phyloP scores from a whole-genome alignment of 1,140 invertebrate genomes.

The Eueides isabella region DNA sequence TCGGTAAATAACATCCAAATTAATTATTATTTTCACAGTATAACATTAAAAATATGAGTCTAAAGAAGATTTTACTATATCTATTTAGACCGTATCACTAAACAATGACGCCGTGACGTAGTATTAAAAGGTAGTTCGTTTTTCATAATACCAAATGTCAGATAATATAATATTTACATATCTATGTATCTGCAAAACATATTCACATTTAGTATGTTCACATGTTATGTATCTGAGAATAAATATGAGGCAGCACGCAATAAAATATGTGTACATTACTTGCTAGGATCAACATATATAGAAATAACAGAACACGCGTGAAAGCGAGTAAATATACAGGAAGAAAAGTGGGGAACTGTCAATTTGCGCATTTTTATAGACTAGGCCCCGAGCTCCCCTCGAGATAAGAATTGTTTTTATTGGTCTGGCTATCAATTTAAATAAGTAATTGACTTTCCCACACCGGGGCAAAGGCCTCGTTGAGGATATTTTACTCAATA shows the following conservation, averaged over 20 bases:
- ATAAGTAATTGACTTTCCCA: constrained; percentile 52
- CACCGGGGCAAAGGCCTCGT: constrained; percentile 43
- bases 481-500: constrained; percentile 44
- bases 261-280: neutral
- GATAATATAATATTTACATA: too few relatives aligned
- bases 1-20: too few relatives aligned
- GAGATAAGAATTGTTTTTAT: constrained; percentile 51
- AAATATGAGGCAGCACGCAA: neutral
- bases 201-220: neutral
- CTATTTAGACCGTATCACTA: too few relatives aligned
- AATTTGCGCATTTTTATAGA: constrained; percentile 47
- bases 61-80: too few relatives aligned
- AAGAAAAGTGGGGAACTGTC: constrained; percentile 12
- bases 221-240: neutral
- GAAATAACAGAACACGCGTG: neutral
- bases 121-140: neutral
- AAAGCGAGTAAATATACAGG: constrained; percentile 4
- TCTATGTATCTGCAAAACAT: neutral
- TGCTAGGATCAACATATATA: neutral
- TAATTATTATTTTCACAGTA: too few relatives aligned
- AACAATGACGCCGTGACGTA: too few relatives aligned
- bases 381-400: constrained; percentile 33
- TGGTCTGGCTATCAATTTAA: constrained; percentile 50
- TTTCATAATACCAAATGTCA: too few relatives aligned
- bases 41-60: too few relatives aligned